A percentile compares a stretch with the other conserved stretches of the same genome.
These are phyloP conservation scores for Halocynthia roretzi DNA, from an alignment of 23 tunicate genomes.

Conservation along the genomic window DNA sequence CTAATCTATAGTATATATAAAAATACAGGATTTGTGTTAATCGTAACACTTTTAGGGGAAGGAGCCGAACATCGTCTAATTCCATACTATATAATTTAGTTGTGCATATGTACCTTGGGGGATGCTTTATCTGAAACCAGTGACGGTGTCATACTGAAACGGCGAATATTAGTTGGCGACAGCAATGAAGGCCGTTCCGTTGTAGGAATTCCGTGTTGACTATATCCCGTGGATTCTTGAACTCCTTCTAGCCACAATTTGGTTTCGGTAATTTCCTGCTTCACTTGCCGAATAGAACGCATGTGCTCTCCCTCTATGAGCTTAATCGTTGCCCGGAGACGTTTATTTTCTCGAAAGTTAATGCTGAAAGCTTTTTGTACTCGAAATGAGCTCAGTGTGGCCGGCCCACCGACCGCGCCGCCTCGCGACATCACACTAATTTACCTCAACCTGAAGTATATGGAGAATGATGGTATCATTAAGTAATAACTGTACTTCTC, in stretches of 20 bases:
- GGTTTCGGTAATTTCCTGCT: constrained; percentile 73
- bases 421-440: constrained; percentile 28
- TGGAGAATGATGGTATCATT: background rate
- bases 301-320: constrained; percentile 72
- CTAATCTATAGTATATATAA: too few species aligned
- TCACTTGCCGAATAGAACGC: constrained; percentile 65
- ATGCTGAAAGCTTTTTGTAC: constrained; percentile 89
- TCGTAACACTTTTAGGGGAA: too few species aligned
- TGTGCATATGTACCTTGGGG: too few species aligned
- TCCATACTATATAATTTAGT: too few species aligned
- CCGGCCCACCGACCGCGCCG: constrained; percentile 68
- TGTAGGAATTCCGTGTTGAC: constrained; percentile 47
- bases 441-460: background rate
- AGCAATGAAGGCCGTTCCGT: constrained; percentile 2
- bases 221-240: constrained; percentile 53
- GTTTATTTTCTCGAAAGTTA: constrained; percentile 74
- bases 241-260: constrained; percentile 62
- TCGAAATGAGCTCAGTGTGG: constrained; percentile 68
- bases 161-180: constrained; percentile 13
- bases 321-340: constrained; percentile 49
- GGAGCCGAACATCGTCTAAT: too few species aligned
- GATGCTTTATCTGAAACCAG: background rate
- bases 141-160: constrained; percentile 8
- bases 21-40: too few species aligned
- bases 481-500: too few species aligned